Evolutionary conservation across 2,797 vertebrate genomes (phyloP).

Genomic region (Sebastes umbrosus): DNA sequence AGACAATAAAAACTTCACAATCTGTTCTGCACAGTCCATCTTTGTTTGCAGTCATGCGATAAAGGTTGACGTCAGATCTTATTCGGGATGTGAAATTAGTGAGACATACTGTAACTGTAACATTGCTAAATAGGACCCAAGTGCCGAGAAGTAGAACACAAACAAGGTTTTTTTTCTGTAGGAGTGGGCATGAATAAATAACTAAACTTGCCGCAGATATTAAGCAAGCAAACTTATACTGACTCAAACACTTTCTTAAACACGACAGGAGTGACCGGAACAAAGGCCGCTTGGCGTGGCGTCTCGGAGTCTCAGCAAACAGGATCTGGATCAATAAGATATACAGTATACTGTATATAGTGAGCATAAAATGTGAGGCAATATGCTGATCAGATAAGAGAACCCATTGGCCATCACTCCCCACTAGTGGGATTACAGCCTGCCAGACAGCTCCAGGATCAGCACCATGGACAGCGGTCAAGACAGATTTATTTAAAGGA

Average conservation of each 20-base stretch:
- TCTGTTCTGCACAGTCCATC: constrained; percentile 8
- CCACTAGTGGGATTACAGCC: background rate
- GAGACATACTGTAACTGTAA: background rate
- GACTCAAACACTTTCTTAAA: background rate
- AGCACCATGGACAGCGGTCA: constrained; percentile 39
- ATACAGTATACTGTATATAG: background rate
- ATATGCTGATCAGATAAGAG: background rate
- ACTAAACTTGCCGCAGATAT: background rate
- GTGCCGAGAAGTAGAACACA: constrained; percentile 3
- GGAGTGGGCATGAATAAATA: constrained; percentile 2
- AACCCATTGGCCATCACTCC: background rate
- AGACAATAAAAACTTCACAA: constrained; percentile 7
- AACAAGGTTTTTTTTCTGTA: background rate
- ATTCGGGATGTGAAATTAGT: background rate
- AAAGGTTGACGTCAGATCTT: background rate
- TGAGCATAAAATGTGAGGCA: background rate
- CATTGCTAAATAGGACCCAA: background rate
- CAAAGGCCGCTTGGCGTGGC: background rate
- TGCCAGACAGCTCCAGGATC: background rate
- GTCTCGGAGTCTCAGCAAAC: background rate
- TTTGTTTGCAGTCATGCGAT: background rate
- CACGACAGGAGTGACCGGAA: background rate
- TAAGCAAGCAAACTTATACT: background rate
- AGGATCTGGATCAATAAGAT: background rate
- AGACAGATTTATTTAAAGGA: background rate